Base-by-base conservation (phyloP, 1,140 invertebrate genomes). In the Brachionus koreanus region DNA sequence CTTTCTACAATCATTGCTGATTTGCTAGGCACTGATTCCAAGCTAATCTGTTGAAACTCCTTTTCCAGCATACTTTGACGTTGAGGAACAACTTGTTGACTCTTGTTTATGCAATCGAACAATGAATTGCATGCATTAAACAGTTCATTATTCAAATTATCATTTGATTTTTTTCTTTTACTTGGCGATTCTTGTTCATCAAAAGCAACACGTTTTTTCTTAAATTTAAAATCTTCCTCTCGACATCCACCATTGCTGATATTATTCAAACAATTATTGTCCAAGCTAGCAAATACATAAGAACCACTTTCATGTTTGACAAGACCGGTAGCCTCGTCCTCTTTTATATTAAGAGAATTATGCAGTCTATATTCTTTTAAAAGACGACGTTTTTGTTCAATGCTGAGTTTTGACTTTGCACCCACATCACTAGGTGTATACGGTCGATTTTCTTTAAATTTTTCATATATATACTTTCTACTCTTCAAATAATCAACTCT, bases 391-490 rank as follows among this genome's bases (percentile, higher is more conserved):
- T 61, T 57, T 39, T 79, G 35, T 12, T 61, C 49, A 5, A 65
- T 33, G 23, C 33, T 65, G 9, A 79, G 57, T 5, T n/a, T 10
- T 6, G 39, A 33, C 33, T 52, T 52, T 9, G 29, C 42, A 16
- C 13, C 33, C 19, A 16, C 16, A n/a, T 77, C 74, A 35, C 19
- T 33, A 9, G 74, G 39, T n/a, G 25, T 77, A 23, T 37, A 69
- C 16, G 65, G 65, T 23, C 65, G 16, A 43, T 79, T 79, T 42
- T 79, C 76, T 61, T 79, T 79, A 19, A 57, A 61, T 10, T 57
- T 79, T 42, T 79, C 76, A 37, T 16, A 79, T 5, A 39, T 61
- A 9, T 57, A 42, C 19, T 65, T 57, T 16, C 29, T 61, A 5
- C 39, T 39, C 16, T 65, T 39, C 39, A 79, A 10, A 61, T 42